Evolutionary conservation across 1,140 invertebrate species (phyloP).

Genomic region (Penaeus japonicus): DNA sequence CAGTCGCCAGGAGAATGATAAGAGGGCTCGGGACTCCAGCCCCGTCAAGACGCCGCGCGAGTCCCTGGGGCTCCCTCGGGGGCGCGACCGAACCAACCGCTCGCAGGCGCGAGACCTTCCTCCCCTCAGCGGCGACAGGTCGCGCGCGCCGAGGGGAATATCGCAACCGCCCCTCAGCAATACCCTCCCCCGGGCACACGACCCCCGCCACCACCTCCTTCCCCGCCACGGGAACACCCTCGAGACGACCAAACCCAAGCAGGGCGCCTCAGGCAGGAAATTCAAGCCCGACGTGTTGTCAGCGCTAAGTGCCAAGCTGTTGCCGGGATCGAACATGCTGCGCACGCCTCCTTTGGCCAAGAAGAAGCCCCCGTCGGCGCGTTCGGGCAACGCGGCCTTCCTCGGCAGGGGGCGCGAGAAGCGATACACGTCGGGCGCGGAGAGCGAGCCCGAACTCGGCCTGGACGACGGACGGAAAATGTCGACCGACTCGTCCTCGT

Average conservation of each 20-base stretch:
- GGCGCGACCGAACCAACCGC: constrained; percentile 42
- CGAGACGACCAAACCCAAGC: background rate
- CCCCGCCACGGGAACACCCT: constrained; percentile 1
- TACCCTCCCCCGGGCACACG: background rate
- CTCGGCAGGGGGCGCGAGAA: background rate
- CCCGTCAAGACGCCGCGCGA: constrained; percentile 32
- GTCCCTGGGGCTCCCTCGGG: constrained; percentile 36
- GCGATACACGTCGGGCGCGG: background rate
- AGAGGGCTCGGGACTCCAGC: constrained; percentile 18
- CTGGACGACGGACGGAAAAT: constrained; percentile 25
- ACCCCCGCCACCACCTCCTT: background rate
- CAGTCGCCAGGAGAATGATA: background rate
- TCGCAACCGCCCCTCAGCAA: constrained; percentile 28
- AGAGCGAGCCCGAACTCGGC: constrained; percentile 2
- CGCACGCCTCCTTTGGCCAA: background rate
- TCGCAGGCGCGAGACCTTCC: constrained; percentile 41
- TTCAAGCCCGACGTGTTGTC: constrained; percentile 18
- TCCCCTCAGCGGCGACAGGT: constrained; percentile 1
- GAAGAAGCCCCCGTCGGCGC: background rate
- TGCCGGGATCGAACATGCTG: background rate
- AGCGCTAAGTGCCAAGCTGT: constrained; percentile 6
- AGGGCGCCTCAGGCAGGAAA: background rate
- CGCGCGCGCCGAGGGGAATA: background rate
- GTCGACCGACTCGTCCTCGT: constrained; percentile 40
- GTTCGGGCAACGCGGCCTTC: background rate